Conservation (phyloP, 2,797 vertebrate species). For the Hoplostethus mediterraneus region DNA sequence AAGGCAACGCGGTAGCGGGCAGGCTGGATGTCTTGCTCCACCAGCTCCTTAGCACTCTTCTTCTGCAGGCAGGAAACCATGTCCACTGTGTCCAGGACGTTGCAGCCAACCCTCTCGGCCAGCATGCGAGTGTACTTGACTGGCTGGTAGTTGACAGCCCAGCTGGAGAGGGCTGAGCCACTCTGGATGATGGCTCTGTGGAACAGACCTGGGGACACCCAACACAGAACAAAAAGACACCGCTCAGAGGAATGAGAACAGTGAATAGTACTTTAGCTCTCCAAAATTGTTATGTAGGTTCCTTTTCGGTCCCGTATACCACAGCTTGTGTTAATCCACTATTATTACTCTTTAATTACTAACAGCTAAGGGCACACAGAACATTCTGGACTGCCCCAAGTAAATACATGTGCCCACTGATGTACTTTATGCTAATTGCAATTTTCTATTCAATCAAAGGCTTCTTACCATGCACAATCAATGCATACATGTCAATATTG, state of each 20-base stretch:
- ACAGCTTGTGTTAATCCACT: background rate
- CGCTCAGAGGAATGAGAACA: conserved; percentile 37
- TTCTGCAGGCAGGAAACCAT: conserved; percentile 87
- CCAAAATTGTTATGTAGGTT: no score
- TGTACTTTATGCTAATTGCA: conserved; percentile 23
- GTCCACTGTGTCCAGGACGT: conserved; percentile 92
- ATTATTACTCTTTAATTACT: background rate
- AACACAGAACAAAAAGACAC: conserved; percentile 42
- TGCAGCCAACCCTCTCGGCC: conserved; percentile 94
- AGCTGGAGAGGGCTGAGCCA: conserved; percentile 96
- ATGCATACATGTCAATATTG: conserved; percentile 21
- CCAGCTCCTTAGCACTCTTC: conserved; percentile 89
- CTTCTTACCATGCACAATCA: conserved; percentile 24
- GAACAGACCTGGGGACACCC: conserved; percentile 87
- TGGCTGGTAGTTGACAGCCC: conserved; percentile 98
- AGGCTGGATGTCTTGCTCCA: conserved; percentile 98
- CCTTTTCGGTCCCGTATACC: background rate
- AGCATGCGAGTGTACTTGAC: conserved; percentile 95
- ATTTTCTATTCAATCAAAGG: conserved; percentile 33
- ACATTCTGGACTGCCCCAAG: background rate
- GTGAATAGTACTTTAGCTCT: conserved; percentile 28
- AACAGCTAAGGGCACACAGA: background rate
- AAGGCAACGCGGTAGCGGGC: conserved; percentile 98
- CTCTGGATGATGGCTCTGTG: conserved; percentile 98
- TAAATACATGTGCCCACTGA: conserved; percentile 16